Conservation (phyloP, 2,888 invertebrate genomes). For the Trachelus stipa region DNA sequence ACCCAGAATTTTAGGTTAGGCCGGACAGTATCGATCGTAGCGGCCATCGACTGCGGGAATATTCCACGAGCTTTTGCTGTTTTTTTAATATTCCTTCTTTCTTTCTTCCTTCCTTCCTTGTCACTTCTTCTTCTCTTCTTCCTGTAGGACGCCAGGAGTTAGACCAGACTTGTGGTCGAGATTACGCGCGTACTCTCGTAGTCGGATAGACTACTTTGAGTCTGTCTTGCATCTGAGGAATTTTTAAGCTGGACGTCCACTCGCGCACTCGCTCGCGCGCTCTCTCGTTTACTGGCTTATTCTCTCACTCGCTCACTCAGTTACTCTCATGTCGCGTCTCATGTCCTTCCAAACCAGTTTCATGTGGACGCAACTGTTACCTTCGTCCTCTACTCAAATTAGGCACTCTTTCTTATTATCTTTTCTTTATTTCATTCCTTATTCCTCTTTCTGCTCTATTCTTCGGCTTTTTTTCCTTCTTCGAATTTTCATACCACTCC, state of each 20-base stretch:
- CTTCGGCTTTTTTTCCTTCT: not conserved
- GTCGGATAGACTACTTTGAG: no score
- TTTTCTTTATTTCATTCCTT: conserved; percentile 9
- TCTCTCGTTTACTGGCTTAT: not conserved
- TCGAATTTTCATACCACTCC: not conserved
- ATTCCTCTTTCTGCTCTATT: not conserved
- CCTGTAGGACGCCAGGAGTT: no score
- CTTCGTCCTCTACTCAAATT: conserved; percentile 51
- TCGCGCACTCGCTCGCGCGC: not conserved
- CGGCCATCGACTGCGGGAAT: conserved; percentile 5
- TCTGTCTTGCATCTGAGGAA: conserved; percentile 33
- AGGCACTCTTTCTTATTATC: conserved; percentile 25
- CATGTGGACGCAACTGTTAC: conserved; percentile 56
- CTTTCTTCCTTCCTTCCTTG: conserved; percentile 24
- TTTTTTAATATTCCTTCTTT: conserved; percentile 13
- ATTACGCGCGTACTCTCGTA: not conserved
- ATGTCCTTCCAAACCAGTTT: conserved; percentile 64
- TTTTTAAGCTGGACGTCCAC: conserved; percentile 46
- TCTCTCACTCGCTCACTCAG: no score
- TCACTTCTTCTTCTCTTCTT: no score
- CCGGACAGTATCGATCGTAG: conserved; percentile 3
- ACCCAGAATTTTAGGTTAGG: conserved; percentile 8
- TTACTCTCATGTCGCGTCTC: conserved; percentile 34
- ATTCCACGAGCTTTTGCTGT: conserved; percentile 16
- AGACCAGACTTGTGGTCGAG: no score